Evolutionary conservation across 2,113 vertebrate genomes (phyloP).

Genomic region (Oncorhynchus clarkii): DNA sequence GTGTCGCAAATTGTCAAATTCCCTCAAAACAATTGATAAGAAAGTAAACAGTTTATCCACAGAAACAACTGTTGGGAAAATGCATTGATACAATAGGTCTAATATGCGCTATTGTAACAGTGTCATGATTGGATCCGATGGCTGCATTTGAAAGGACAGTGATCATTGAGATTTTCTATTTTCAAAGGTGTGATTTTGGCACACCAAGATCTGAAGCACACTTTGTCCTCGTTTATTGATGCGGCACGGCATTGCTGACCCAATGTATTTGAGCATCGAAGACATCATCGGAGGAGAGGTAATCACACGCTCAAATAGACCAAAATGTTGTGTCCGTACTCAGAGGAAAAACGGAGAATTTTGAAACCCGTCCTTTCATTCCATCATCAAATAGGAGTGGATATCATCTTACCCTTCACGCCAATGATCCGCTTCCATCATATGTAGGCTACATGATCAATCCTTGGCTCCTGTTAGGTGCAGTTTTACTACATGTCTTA

Average conservation of each 20-base stretch:
- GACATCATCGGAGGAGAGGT: constrained; percentile 32
- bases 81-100: neutral
- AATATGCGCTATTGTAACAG: neutral
- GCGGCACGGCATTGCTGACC: constrained; percentile 62
- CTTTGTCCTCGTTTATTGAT: constrained; percentile 59
- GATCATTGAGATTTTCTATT: neutral
- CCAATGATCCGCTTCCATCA: constrained; percentile 36
- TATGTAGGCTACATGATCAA: constrained; percentile 26
- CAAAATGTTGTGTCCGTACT: neutral
- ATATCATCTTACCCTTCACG: constrained; percentile 67
- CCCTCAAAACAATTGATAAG: neutral
- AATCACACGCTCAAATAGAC: constrained; percentile 23
- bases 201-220: constrained; percentile 42
- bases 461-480: constrained; percentile 6
- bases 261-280: constrained; percentile 47
- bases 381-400: constrained; percentile 9
- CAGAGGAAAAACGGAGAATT: constrained; percentile 18
- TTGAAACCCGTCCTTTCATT: constrained; percentile 6
- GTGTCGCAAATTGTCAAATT: neutral
- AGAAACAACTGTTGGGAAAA: neutral
- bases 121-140: neutral
- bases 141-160: neutral
- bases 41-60: neutral
- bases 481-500: constrained; percentile 47
- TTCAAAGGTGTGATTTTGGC: constrained; percentile 16